phyloP scores from a whole-genome alignment of 2,113 vertebrate species.

The Microtus montanus region DNA sequence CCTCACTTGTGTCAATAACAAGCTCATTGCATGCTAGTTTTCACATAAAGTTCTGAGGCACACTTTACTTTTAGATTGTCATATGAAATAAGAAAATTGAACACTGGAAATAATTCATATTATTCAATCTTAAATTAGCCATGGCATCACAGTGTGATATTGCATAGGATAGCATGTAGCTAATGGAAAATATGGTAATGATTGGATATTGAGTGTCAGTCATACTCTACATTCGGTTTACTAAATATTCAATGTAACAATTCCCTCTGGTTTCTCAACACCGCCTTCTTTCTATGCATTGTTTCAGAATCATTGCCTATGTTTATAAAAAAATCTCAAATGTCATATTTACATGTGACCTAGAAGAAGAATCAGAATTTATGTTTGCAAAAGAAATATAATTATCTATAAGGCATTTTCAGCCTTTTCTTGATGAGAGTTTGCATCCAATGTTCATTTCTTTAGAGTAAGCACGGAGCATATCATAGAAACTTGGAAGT shows the following conservation, averaged over 20 bases:
- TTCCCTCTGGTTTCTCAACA: slow-evolving; percentile 51
- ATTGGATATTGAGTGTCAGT: slow-evolving; percentile 45
- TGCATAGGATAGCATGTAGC: slow-evolving; percentile 63
- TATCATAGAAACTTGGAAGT: neutral
- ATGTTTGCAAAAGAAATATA: slow-evolving; percentile 51
- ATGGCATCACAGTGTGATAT: slow-evolving; percentile 46
- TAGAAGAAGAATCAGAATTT: slow-evolving; percentile 59
- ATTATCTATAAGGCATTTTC: slow-evolving; percentile 44
- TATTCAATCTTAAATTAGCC: slow-evolving; percentile 72
- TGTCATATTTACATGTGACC: slow-evolving; percentile 69
- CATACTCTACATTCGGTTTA: slow-evolving; percentile 56
- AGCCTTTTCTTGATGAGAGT: slow-evolving; percentile 1
- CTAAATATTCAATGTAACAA: slow-evolving; percentile 72
- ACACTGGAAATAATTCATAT: slow-evolving; percentile 71
- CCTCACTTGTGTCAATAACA: neutral
- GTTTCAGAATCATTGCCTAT: slow-evolving; percentile 51
- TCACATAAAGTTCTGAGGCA: slow-evolving; percentile 48
- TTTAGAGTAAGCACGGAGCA: neutral
- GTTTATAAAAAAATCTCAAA: slow-evolving; percentile 65
- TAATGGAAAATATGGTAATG: slow-evolving; percentile 73
- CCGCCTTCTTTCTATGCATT: slow-evolving; percentile 46
- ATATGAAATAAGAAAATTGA: slow-evolving; percentile 70
- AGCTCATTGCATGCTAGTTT: slow-evolving; percentile 13
- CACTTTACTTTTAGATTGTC: slow-evolving; percentile 70
- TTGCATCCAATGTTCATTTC: neutral